Evolutionary conservation across 1,140 invertebrate genomes (phyloP).

Genomic region (Heterodera carotae): DNA sequence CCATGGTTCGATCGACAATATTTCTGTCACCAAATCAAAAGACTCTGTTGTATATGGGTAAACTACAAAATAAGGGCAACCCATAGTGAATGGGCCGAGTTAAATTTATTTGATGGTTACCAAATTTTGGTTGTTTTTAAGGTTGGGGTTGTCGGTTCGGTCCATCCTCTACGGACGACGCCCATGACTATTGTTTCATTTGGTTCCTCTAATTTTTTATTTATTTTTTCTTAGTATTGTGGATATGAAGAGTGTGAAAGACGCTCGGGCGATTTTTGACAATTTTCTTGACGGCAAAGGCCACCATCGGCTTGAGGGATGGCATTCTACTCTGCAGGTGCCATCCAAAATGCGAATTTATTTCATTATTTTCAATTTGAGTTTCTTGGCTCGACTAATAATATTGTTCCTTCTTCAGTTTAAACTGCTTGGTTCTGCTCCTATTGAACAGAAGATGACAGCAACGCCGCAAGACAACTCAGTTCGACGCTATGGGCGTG

Average conservation of each 20-base stretch:
- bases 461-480: no score
- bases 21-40: slow-evolving; percentile 2
- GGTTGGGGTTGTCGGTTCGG: no score
- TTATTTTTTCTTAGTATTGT: not conserved
- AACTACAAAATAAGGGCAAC: no score
- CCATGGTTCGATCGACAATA: slow-evolving; percentile 19
- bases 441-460: not conserved
- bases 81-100: no score
- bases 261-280: not conserved
- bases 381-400: no score
- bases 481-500: not conserved
- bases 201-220: not conserved
- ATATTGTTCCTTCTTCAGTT: not conserved
- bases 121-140: no score
- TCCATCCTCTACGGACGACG: no score
- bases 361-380: no score
- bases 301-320: not conserved
- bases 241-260: not conserved
- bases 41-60: slow-evolving; percentile 16
- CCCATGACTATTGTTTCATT: no score
- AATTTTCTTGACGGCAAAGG: not conserved
- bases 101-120: no score
- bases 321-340: not conserved
- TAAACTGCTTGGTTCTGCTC: not conserved
- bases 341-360: no score